A percentile compares a stretch with the other conserved stretches of the same genome.
phyloP scores from a whole-genome alignment of 2,888 invertebrate genomes.

The Chrysolina oricalcia region DNA sequence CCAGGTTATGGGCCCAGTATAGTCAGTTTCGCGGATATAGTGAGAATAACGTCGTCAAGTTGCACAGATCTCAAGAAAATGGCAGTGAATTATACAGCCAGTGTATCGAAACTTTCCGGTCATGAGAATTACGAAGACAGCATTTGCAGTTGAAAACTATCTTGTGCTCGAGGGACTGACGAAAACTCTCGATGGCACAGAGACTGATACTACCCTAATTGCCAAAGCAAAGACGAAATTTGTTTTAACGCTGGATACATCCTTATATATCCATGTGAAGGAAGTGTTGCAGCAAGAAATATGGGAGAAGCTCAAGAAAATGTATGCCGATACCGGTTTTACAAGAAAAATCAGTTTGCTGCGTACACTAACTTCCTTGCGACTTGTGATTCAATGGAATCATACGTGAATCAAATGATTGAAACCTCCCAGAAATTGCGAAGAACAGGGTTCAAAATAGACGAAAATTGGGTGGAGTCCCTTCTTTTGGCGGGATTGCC shows the following conservation, averaged over 20 bases:
- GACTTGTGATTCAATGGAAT: slow-evolving; percentile 2
- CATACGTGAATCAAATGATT: slow-evolving; percentile 55
- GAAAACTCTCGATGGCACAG: slow-evolving; percentile 45
- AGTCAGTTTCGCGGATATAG: too few relatives aligned
- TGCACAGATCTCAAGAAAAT: too few relatives aligned
- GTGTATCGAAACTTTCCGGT: too few relatives aligned
- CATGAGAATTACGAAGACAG: slow-evolving; percentile 52
- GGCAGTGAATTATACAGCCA: too few relatives aligned
- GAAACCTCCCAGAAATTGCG: slow-evolving; percentile 60
- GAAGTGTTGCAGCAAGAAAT: slow-evolving; percentile 52
- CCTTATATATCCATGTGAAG: slow-evolving; percentile 57
- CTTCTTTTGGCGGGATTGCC: background rate
- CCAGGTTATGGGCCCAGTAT: too few relatives aligned
- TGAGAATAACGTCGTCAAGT: too few relatives aligned
- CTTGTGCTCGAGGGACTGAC: slow-evolving; percentile 49
- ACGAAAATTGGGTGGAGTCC: background rate
- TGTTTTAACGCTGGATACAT: slow-evolving; percentile 52
- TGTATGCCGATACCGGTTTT: background rate
- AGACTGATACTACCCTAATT: slow-evolving; percentile 29
- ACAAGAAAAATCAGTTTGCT: slow-evolving; percentile 39
- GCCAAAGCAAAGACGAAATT: slow-evolving; percentile 43
- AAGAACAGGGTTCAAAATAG: slow-evolving; percentile 37
- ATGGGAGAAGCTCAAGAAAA: slow-evolving; percentile 52
- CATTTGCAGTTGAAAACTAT: slow-evolving; percentile 42
- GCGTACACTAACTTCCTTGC: slow-evolving; percentile 26